Conservation (phyloP, 1,140 invertebrate species). For the Anoplophora glabripennis region DNA sequence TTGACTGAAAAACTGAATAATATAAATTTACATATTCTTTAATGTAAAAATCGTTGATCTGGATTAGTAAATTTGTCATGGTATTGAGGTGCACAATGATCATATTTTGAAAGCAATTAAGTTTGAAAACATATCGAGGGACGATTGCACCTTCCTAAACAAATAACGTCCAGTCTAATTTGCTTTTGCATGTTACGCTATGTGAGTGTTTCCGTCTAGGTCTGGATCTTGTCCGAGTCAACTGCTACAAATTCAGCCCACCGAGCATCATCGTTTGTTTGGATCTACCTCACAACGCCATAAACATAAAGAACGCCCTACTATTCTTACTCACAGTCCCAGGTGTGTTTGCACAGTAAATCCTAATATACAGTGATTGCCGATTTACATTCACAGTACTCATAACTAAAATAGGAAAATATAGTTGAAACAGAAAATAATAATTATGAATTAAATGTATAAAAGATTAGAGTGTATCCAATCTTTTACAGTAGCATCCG, state of each 20-base stretch:
- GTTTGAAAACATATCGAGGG: too few relatives aligned
- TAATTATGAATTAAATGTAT: too few relatives aligned
- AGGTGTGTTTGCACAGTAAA: slow-evolving; percentile 35
- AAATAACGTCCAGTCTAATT: not conserved
- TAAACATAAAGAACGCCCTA: slow-evolving; percentile 46
- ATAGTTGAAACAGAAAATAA: too few relatives aligned
- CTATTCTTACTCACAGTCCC: slow-evolving; percentile 37
- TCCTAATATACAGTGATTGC: not conserved
- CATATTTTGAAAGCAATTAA: not conserved
- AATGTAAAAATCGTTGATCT: too few relatives aligned
- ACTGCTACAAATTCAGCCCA: slow-evolving; percentile 64
- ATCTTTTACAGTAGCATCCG: too few relatives aligned
- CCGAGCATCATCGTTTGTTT: slow-evolving; percentile 43
- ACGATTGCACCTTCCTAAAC: too few relatives aligned
- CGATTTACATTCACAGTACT: too few relatives aligned
- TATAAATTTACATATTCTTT: too few relatives aligned
- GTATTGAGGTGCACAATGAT: not conserved
- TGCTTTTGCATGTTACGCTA: slow-evolving; percentile 25
- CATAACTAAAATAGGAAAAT: too few relatives aligned
- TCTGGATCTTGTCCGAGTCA: slow-evolving; percentile 89
- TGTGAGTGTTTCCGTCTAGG: slow-evolving; percentile 55
- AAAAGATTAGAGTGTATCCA: too few relatives aligned
- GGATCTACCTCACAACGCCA: slow-evolving; percentile 43
- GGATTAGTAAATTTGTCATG: too few relatives aligned
- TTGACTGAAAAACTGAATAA: too few relatives aligned